Conservation (phyloP, 2,888 invertebrate genomes). For the Catonia carolina region DNA sequence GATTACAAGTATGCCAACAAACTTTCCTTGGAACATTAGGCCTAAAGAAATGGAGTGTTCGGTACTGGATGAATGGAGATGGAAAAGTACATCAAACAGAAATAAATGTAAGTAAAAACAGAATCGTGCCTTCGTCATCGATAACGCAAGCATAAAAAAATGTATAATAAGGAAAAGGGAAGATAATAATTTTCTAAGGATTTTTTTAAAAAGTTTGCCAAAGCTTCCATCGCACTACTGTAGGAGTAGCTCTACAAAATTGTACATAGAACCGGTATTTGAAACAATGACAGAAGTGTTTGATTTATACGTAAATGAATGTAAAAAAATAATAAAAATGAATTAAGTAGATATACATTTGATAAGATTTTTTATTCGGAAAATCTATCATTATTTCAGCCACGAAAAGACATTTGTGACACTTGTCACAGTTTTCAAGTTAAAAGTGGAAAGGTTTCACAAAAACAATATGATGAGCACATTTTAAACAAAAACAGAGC, state of each 20-base stretch:
- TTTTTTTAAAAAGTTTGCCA: slow-evolving; percentile 11
- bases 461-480: slow-evolving; percentile 4
- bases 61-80: slow-evolving; percentile 20
- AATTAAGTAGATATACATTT: slow-evolving; percentile 12
- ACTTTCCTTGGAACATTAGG: slow-evolving; percentile 20
- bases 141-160: slow-evolving; percentile 9
- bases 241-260: slow-evolving; percentile 9
- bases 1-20: slow-evolving; percentile 13
- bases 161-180: neutral
- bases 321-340: slow-evolving; percentile 1
- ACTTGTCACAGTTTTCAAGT: neutral
- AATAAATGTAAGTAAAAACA: slow-evolving; percentile 5
- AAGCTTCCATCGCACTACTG: slow-evolving; percentile 14
- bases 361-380: slow-evolving; percentile 10
- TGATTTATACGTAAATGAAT: slow-evolving; percentile 11
- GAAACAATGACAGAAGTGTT: slow-evolving; percentile 9
- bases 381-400: slow-evolving; percentile 13
- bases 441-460: neutral
- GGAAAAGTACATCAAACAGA: slow-evolving; percentile 4
- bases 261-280: slow-evolving; percentile 13
- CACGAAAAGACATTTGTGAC: slow-evolving; percentile 2
- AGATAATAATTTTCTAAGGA: slow-evolving; percentile 12
- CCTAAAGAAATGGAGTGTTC: slow-evolving; percentile 19
- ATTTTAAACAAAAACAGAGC: slow-evolving; percentile 2
- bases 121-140: slow-evolving; percentile 10